Evolutionary conservation across 2,113 vertebrate species (phyloP).

Genomic region (Xenus cinereus): DNA sequence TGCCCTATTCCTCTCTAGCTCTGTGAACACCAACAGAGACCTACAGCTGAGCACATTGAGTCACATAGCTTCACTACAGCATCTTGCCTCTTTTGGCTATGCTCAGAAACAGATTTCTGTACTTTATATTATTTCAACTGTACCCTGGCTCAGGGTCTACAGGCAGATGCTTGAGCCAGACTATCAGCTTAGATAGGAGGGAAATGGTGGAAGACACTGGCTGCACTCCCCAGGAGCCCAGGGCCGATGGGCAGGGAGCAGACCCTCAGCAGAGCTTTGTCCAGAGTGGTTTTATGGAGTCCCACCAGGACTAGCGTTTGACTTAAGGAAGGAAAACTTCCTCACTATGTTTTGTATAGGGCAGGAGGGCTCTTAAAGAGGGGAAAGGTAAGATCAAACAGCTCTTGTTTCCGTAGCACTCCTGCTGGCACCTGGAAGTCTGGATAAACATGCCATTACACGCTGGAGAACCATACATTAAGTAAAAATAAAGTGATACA

Average conservation of each 20-base stretch:
- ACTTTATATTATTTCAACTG: background rate
- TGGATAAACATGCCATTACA: background rate
- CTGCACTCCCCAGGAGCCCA: background rate
- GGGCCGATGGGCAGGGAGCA: fast-evolving
- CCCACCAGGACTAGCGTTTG: background rate
- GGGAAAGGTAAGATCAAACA: background rate
- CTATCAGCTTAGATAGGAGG: too few relatives aligned
- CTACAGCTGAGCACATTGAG: background rate
- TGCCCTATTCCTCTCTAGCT: background rate
- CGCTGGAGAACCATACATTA: background rate
- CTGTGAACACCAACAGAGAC: fast-evolving
- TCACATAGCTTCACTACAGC: background rate
- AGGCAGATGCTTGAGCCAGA: background rate
- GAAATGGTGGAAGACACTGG: fast-evolving
- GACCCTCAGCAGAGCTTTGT: background rate
- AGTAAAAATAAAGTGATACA: background rate
- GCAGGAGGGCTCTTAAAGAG: background rate
- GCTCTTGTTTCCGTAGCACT: background rate
- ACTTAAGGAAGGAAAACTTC: background rate
- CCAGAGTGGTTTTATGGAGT: background rate
- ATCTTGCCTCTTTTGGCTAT: background rate
- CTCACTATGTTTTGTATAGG: background rate
- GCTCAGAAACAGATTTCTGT: background rate
- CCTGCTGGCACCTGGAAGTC: background rate
- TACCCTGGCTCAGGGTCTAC: background rate